phyloP scores from a whole-genome alignment of 1,140 invertebrate species.

The Cyphomyrmex costatus region DNA sequence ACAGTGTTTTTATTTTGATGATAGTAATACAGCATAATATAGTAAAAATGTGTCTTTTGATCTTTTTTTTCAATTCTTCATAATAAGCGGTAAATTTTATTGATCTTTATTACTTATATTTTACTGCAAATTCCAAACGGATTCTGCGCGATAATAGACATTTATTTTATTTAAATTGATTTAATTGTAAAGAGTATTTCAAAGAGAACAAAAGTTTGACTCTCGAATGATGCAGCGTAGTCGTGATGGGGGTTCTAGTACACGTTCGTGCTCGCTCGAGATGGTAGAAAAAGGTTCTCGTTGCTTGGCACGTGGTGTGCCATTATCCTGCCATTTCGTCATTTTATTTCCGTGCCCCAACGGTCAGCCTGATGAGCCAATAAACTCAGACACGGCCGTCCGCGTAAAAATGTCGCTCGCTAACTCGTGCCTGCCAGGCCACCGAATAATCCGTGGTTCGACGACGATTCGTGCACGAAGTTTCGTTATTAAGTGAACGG shows the following conservation, averaged over 20 bases:
- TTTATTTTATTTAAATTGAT: conserved; percentile 24
- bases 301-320: conserved; percentile 70
- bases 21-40: too few relatives aligned
- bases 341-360: conserved; percentile 72
- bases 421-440: conserved; percentile 63
- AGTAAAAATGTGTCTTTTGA: too few relatives aligned
- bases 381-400: conserved; percentile 67
- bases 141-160: neutral
- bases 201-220: neutral
- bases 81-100: too few relatives aligned
- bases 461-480: conserved; percentile 44
- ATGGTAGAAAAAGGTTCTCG: conserved; percentile 70
- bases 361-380: conserved; percentile 72
- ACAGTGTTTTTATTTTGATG: too few relatives aligned
- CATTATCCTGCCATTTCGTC: conserved; percentile 77
- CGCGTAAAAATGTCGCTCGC: conserved; percentile 70
- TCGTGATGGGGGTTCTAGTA: conserved; percentile 45
- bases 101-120: conserved; percentile 14
- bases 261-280: conserved; percentile 30
- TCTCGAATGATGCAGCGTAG: neutral
- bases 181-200: neutral
- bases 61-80: too few relatives aligned
- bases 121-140: neutral
- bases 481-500: conserved; percentile 57
- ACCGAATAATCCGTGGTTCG: conserved; percentile 67